Base-by-base conservation (phyloP, 2,888 invertebrate species). In the Dimorphilus gyrociliatus region DNA sequence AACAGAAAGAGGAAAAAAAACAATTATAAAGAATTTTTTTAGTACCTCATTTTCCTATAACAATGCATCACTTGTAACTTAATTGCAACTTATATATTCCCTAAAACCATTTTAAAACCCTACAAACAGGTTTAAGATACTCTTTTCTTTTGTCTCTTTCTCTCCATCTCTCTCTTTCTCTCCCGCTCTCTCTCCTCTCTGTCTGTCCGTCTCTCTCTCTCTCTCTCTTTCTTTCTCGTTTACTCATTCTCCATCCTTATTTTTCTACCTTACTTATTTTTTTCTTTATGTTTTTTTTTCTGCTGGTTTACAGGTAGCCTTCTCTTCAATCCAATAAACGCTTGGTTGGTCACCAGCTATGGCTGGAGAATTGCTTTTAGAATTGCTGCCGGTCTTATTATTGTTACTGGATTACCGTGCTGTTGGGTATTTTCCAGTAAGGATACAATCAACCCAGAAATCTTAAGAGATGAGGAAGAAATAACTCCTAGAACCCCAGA, bases 281-380 rank as follows among this genome's bases (percentile, higher is more conserved):
- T 21, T 21, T n/a, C 21, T 21, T 8, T 21, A n/a, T 10, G n/a
- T 21, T 21, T 21, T n/a, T 21, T 21, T 21, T 8, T 21, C n/a
- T n/a, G 8, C n/a, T 21, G 8, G 6, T 7, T 13, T 17, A 3
- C 40, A 47, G 47, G 47, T 10, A 49, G 47, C 33, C 35, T 47
- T 27, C 15, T 47, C 6, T 47, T 47, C 36, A 47, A 47, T 30
- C 47, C 47, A 4, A 30, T 48, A 23, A 48, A 47, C 34, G 47
- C 46, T 3, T 43, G 38, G 43, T 34, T 48, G 19, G 37, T 47
- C 14, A 25, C 30, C 16, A 30, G 31, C 6, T 47, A 44, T 29
- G 44, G 39, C n/a, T 48, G 47, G 45, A 34, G 43, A 13, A 35
- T 39, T 6, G 47, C 44, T 1, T 47, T 47, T 38, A 42, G 47